phyloP scores from a whole-genome alignment of 2,888 invertebrate genomes.

The Caradrina kadenii region DNA sequence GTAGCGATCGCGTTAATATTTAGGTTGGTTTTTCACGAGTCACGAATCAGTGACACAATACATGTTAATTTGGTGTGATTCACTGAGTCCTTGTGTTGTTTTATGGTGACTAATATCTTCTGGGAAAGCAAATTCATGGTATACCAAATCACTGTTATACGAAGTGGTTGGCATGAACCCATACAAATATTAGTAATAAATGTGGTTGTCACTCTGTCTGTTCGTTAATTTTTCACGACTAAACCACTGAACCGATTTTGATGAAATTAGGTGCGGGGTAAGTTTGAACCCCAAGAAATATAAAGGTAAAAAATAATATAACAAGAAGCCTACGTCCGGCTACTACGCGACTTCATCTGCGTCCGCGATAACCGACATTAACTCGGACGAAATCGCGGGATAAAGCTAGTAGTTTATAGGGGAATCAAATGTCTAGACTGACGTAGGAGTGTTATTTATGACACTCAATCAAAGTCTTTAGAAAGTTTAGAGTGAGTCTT shows the following conservation, averaged over 20 bases:
- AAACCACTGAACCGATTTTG: no score
- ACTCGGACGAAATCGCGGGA: no score
- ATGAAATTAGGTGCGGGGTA: no score
- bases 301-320: no score
- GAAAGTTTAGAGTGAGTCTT: neutral
- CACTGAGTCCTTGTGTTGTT: constrained; percentile 2
- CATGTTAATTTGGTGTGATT: constrained; percentile 39
- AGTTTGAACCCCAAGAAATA: no score
- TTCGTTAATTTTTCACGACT: no score
- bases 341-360: no score
- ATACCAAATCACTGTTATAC: neutral
- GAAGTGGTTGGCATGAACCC: neutral
- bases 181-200: no score
- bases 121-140: constrained; percentile 10
- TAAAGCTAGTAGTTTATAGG: neutral
- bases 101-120: constrained; percentile 16
- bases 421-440: neutral
- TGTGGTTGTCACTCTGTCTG: no score
- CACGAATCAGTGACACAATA: constrained; percentile 39
- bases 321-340: no score
- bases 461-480: neutral
- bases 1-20: constrained; percentile 39
- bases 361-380: no score
- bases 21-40: constrained; percentile 38
- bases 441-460: neutral